Evolutionary conservation across 2,888 invertebrate genomes (phyloP).

Genomic region (Myathropa florea): DNA sequence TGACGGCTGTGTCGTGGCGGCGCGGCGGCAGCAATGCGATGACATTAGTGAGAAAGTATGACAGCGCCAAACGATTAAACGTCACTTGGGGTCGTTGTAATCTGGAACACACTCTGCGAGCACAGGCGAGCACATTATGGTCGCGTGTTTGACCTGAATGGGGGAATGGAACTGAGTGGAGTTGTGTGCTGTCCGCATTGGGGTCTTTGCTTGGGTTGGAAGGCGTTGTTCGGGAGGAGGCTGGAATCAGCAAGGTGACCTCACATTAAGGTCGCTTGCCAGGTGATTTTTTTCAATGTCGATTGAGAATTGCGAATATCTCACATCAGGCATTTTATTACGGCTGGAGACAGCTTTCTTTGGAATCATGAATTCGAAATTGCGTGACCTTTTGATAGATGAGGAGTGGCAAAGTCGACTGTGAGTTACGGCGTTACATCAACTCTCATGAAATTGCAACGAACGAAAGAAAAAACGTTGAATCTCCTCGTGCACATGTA

Average conservation of each 20-base stretch:
- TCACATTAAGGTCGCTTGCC: background rate
- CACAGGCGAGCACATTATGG: slow-evolving; percentile 22
- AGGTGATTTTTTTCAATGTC: background rate
- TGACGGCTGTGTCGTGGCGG: background rate
- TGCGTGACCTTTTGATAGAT: no score
- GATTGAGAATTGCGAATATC: background rate
- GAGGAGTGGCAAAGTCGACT: no score
- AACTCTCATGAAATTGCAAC: no score
- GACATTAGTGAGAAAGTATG: slow-evolving; percentile 45
- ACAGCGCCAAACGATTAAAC: slow-evolving; percentile 28
- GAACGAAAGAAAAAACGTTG: no score
- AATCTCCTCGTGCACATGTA: no score
- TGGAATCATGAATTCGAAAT: no score
- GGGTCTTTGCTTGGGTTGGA: no score
- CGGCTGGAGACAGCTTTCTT: no score
- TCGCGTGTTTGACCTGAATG: slow-evolving; percentile 47
- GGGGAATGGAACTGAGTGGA: background rate
- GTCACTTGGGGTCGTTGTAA: slow-evolving; percentile 25
- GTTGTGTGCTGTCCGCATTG: background rate
- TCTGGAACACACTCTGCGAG: slow-evolving; percentile 28
- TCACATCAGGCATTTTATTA: background rate
- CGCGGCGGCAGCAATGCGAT: background rate
- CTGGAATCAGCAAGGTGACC: background rate
- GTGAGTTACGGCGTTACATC: no score
- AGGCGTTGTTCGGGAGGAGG: background rate